Percentiles rank a stretch among this genome's conserved stretches.
These are phyloP conservation scores for Mesorhabditis belari DNA, from an alignment of 2,888 invertebrate genomes.

Conservation along the genomic window DNA sequence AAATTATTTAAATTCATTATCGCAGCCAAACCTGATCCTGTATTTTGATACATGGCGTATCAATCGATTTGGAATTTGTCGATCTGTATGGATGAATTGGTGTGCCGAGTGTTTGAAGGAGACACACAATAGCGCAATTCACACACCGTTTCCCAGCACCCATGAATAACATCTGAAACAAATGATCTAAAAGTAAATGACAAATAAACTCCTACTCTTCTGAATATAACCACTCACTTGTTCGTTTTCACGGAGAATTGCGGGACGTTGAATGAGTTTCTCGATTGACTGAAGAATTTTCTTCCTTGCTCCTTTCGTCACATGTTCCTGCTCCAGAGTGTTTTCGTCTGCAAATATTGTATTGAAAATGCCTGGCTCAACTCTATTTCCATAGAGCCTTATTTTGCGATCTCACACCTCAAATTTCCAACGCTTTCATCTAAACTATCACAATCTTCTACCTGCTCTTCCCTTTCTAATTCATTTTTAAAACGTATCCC, in stretches of 20 bases:
- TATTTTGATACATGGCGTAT: background rate
- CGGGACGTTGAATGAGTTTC: slow-evolving; percentile 74
- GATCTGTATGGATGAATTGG: background rate
- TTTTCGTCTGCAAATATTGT: slow-evolving; percentile 2
- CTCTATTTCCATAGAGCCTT: no score
- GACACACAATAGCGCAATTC: background rate
- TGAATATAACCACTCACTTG: slow-evolving; percentile 65
- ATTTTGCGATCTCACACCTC: no score
- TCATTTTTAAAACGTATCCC: no score
- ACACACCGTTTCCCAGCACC: background rate
- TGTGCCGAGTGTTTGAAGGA: background rate
- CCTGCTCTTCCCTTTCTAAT: no score
- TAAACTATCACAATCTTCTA: no score
- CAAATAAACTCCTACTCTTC: background rate
- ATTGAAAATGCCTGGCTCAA: no score
- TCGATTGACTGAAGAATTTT: slow-evolving; percentile 83
- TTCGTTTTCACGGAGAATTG: slow-evolving; percentile 65
- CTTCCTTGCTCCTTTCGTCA: slow-evolving; percentile 77
- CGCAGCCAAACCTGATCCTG: background rate
- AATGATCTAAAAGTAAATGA: background rate
- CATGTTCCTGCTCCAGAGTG: background rate
- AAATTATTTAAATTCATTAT: no score
- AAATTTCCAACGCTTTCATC: no score
- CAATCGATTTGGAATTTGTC: background rate
- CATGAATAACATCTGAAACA: background rate